Conservation (phyloP, 1,140 invertebrate genomes). For the Aleiodes sp. region DNA sequence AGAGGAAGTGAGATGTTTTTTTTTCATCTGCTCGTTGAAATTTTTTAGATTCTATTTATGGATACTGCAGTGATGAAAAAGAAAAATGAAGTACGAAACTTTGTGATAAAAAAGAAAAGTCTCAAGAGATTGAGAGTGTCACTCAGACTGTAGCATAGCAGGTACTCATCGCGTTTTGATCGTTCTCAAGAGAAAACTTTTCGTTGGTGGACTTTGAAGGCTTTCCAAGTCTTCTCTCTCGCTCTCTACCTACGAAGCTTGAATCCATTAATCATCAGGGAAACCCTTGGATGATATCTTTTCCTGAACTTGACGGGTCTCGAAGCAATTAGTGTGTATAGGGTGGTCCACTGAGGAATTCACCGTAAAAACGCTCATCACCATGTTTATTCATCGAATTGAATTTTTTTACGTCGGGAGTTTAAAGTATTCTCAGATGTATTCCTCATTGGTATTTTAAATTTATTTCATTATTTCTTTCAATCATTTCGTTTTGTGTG, state of each 20-base stretch:
- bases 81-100: neutral
- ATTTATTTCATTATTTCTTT: no score
- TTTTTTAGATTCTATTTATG: no score
- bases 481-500: no score
- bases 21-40: no score
- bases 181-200: slow-evolving; percentile 1
- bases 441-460: no score
- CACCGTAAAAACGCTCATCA: neutral
- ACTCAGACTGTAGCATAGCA: neutral
- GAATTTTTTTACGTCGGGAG: no score
- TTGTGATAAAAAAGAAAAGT: neutral
- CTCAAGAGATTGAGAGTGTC: neutral
- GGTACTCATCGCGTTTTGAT: slow-evolving; percentile 10
- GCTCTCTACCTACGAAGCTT: neutral
- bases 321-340: neutral
- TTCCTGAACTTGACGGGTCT: slow-evolving; percentile 15
- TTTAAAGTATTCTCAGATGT: no score
- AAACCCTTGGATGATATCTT: neutral
- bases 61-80: no score
- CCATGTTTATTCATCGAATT: neutral
- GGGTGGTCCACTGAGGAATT: slow-evolving; percentile 11
- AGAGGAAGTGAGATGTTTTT: no score
- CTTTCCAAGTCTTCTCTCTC: neutral
- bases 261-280: slow-evolving; percentile 12
- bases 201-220: neutral